Evolutionary conservation across 2,888 invertebrate genomes (phyloP).

Genomic region (Catocala sponsa): DNA sequence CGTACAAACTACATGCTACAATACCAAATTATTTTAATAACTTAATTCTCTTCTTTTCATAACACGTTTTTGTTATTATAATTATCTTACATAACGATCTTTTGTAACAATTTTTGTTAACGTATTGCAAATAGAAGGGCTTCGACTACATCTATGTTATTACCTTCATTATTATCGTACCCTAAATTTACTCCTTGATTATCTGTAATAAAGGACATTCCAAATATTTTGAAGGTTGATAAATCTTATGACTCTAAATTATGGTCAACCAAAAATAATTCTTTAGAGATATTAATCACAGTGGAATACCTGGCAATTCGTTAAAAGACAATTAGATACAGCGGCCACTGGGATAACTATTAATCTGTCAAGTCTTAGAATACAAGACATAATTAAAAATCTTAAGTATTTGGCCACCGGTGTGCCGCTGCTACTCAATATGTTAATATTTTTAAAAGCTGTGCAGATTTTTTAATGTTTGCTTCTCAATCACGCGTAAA

Average conservation of each 20-base stretch:
- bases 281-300: too few species aligned
- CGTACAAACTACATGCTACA: slow-evolving; percentile 18
- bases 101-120: slow-evolving; percentile 30
- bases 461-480: too few species aligned
- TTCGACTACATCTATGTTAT: slow-evolving; percentile 10
- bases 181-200: slow-evolving; percentile 1
- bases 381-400: too few species aligned
- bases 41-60: slow-evolving; percentile 47
- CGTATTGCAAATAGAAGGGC: slow-evolving; percentile 21
- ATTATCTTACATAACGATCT: slow-evolving; percentile 22
- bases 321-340: too few species aligned
- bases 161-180: not conserved
- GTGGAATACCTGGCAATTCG: too few species aligned
- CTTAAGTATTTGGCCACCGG: too few species aligned
- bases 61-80: slow-evolving; percentile 24
- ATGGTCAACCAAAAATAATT: too few species aligned
- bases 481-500: too few species aligned
- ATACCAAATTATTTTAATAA: slow-evolving; percentile 51
- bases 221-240: slow-evolving; percentile 3
- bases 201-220: slow-evolving; percentile 9
- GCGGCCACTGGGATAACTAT: too few species aligned
- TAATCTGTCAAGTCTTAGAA: too few species aligned
- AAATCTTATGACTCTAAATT: not conserved
- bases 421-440: too few species aligned
- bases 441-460: too few species aligned